Evolutionary conservation across 2,797 vertebrate genomes (phyloP).

Genomic region (Prunella strophiata): DNA sequence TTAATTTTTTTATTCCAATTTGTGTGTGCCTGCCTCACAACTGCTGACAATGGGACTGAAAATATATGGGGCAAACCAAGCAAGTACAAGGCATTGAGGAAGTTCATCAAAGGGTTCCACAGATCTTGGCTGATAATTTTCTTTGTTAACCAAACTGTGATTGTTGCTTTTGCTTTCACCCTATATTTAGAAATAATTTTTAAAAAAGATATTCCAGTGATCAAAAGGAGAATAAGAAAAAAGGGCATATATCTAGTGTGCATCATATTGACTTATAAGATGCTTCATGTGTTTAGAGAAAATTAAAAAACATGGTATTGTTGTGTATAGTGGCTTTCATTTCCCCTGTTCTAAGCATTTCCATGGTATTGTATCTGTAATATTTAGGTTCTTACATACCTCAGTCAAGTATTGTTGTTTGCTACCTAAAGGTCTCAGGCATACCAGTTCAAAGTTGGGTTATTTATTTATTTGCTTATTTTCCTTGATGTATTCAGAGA

Average conservation of each 20-base stretch:
- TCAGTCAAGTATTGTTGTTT: neutral
- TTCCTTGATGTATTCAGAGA: neutral
- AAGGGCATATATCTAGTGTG: neutral
- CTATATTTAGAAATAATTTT: neutral
- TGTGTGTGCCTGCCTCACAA: neutral
- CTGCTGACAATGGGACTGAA: neutral
- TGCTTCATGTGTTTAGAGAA: neutral
- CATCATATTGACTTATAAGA: neutral
- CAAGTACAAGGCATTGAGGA: neutral
- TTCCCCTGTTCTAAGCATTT: neutral
- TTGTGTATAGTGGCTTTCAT: neutral
- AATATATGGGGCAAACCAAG: neutral
- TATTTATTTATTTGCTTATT: constrained; percentile 15
- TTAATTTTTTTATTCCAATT: neutral
- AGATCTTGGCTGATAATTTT: neutral
- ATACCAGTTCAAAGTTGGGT: neutral
- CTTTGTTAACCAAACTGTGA: neutral
- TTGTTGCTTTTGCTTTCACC: neutral
- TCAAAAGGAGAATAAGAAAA: neutral
- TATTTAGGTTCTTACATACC: neutral
- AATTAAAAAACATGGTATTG: neutral
- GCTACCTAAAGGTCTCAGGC: neutral
- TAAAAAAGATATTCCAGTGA: neutral
- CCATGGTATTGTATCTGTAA: neutral
- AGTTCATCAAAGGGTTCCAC: neutral